phyloP scores from a whole-genome alignment of 37 sponge, comb jelly and placozoan species.

The Halichondria panicea region DNA sequence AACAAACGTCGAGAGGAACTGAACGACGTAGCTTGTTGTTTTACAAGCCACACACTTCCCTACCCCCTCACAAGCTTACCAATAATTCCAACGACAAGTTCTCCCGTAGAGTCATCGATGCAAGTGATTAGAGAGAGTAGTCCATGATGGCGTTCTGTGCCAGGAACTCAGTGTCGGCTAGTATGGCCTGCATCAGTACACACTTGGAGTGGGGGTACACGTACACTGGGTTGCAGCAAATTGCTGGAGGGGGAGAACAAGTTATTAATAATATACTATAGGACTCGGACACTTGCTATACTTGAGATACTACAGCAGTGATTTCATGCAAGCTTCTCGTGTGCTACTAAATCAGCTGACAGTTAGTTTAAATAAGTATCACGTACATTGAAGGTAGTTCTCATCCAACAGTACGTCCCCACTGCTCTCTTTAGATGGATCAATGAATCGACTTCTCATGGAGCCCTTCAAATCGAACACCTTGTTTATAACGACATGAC shows the following conservation, averaged over 20 bases:
- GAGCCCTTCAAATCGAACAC: constrained; percentile 98
- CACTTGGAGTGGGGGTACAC: constrained; percentile 88
- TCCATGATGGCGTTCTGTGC: constrained; percentile 90
- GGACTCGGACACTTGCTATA: too few relatives aligned
- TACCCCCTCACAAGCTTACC: too few relatives aligned
- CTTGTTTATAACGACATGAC: too few relatives aligned
- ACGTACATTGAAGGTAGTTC: constrained; percentile 67
- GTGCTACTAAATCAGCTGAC: too few relatives aligned
- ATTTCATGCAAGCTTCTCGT: too few relatives aligned
- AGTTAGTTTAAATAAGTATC: too few relatives aligned
- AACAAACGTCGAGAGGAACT: too few relatives aligned
- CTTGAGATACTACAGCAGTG: too few relatives aligned
- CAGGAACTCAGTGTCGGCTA: constrained; percentile 90
- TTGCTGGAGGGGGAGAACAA: constrained; percentile 42
- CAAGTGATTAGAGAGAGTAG: constrained; percentile 93
- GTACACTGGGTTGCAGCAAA: constrained; percentile 79
- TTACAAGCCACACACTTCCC: too few relatives aligned
- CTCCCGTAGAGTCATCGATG: constrained; percentile 64
- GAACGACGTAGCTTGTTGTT: too few relatives aligned
- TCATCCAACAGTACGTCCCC: constrained; percentile 91
- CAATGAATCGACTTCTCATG: constrained; percentile 85
- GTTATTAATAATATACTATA: too few relatives aligned
- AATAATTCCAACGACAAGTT: constrained; percentile 94
- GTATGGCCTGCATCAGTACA: constrained; percentile 85
- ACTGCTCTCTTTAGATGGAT: constrained; percentile 60